These are phyloP conservation scores for Anolis apletophallus DNA, from an alignment of 2,797 vertebrate genomes.

Conservation along the genomic window DNA sequence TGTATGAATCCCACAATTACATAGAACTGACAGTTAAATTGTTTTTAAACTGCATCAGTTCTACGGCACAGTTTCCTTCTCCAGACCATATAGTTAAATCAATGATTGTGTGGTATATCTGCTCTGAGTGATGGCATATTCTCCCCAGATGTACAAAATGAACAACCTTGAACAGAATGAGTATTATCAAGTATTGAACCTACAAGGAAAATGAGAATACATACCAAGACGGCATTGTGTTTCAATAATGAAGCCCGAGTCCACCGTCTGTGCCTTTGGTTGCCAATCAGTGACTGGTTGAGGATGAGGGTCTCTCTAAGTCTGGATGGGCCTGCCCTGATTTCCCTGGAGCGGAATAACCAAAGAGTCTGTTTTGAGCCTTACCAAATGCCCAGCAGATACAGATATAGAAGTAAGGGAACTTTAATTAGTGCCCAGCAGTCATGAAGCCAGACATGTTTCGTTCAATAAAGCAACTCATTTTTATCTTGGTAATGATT, in stretches of 20 bases:
- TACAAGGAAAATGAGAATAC: neutral
- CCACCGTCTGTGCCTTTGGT: neutral
- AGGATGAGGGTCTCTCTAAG: neutral
- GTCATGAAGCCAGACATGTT: constrained; percentile 68
- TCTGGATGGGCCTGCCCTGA: neutral
- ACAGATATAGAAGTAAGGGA: constrained; percentile 63
- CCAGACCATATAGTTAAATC: too few relatives aligned
- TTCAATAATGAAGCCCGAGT: neutral
- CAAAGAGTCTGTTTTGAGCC: constrained; percentile 55
- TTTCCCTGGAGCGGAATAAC: constrained; percentile 45
- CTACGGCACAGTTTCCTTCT: too few relatives aligned
- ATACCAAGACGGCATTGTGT: too few relatives aligned
- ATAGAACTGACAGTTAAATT: too few relatives aligned
- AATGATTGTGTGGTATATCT: too few relatives aligned
- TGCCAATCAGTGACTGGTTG: neutral
- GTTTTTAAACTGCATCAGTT: too few relatives aligned
- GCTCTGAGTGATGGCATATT: too few relatives aligned
- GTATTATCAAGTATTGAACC: neutral
- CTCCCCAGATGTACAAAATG: too few relatives aligned
- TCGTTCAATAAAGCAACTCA: constrained; percentile 74
- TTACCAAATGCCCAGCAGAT: constrained; percentile 56
- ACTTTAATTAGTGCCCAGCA: constrained; percentile 73
- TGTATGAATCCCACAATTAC: too few relatives aligned
- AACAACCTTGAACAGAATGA: neutral
- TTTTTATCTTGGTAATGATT: constrained; percentile 72